Conservation (phyloP, 2,888 invertebrate genomes). For the Notodonta ziczac region DNA sequence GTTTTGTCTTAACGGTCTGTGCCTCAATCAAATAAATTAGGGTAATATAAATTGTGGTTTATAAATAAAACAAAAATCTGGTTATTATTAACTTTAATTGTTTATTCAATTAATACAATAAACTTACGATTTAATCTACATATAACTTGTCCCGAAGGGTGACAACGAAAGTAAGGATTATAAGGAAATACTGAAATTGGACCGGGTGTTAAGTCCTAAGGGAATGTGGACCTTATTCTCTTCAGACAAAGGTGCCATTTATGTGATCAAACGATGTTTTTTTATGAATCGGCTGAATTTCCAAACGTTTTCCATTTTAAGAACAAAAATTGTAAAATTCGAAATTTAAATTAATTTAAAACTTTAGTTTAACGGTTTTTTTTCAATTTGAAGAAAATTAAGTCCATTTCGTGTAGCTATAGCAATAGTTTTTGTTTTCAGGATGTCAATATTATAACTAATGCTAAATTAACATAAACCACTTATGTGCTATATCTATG, state of each 20-base stretch:
- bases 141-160: conserved; percentile 24
- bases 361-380: too few species aligned
- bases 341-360: too few species aligned
- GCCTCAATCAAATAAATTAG: too few species aligned
- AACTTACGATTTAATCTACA: conserved; percentile 32
- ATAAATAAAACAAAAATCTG: conserved; percentile 27
- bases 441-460: conserved; percentile 31
- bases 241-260: not conserved
- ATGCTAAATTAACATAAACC: conserved; percentile 40
- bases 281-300: too few species aligned
- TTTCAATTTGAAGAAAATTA: too few species aligned
- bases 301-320: too few species aligned
- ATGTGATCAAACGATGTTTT: too few species aligned
- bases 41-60: too few species aligned
- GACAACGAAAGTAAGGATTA: conserved; percentile 45
- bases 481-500: conserved; percentile 36
- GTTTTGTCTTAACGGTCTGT: too few species aligned
- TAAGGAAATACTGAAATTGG: conserved; percentile 46
- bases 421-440: conserved; percentile 14
- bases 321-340: too few species aligned
- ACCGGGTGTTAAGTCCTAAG: not conserved
- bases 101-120: conserved; percentile 39
- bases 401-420: too few species aligned
- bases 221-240: conserved; percentile 19
- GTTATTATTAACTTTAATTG: conserved; percentile 50